Base-by-base conservation (phyloP, 1,140 invertebrate species). In the Steinernema feltiae region DNA sequence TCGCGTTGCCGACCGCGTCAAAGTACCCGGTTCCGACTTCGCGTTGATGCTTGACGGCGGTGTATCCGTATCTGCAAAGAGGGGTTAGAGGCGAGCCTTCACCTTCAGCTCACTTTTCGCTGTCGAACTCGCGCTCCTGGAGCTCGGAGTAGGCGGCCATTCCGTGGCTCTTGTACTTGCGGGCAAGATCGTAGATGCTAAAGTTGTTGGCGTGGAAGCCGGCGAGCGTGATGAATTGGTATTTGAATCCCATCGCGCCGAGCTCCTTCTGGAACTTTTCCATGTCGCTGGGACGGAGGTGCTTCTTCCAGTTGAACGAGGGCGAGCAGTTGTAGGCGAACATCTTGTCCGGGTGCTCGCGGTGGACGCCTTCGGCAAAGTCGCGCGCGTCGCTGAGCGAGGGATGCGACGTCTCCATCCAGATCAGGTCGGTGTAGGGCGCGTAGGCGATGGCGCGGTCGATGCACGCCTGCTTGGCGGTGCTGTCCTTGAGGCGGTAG, bases 1-100 rank as follows among this genome's bases (percentile, higher is more conserved):
- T 82, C 18, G 85, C 83, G 70, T 79, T 80, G 1, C 79, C 80
- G 18, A 87, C 84, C 17, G 82, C 76, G 71, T 87, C 87, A 73
- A 87, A 87, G 73, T 87, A 87, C 12, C 87, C 87, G 30, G 87
- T 88, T 46, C 87, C 87, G 30, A 87, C 87, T 81, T 87, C 87
- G 17, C 87, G 79, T 73, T 87, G 87, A 79, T 87, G 87, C 72
- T 87, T 87, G n/a, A 88, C 87, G 3, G 87, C 87, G 1, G 87
- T 87, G 75, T 87, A 87, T 32, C 87, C 86, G 30, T 84, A 32
- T 0, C 53, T 80, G 18, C 21, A 81, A 35, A 32, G 17, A 70
- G 80, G 0, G 46, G 17, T 0, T 75, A n/a, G 71, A 30, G 18
- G 12, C 27, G 41, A 30, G 70, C 18, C n/a, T 18, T 12, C 3